Conservation (phyloP, 2,113 vertebrate species). For the Carollia perspicillata region DNA sequence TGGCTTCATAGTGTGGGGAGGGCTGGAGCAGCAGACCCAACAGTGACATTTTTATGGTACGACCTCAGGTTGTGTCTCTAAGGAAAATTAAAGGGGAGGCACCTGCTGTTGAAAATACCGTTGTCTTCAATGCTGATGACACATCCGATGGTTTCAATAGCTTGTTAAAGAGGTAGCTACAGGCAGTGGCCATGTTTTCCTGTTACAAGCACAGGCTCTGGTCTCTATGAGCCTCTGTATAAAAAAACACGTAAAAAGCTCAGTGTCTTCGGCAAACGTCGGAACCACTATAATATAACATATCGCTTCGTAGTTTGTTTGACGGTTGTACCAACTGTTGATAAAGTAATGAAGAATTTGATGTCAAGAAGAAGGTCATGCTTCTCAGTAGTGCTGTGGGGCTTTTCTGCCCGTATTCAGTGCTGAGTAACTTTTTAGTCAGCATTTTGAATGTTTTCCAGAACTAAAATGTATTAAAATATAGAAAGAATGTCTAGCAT, state of each 20-base stretch:
- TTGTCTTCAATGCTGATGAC: neutral
- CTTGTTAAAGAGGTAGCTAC: neutral
- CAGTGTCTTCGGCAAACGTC: neutral
- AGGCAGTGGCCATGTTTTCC: neutral
- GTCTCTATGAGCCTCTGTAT: neutral
- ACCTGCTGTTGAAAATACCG: neutral
- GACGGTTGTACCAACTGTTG: neutral
- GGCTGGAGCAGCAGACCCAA: neutral
- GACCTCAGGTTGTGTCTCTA: neutral
- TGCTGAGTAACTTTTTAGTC: neutral
- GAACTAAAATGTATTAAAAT: neutral
- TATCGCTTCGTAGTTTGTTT: neutral
- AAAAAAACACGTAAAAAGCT: neutral
- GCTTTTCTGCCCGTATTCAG: neutral
- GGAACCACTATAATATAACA: neutral
- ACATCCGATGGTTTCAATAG: neutral
- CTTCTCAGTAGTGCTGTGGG: neutral
- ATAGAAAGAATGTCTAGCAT: neutral
- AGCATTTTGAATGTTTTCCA: neutral
- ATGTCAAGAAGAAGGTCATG: neutral
- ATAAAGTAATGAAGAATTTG: neutral
- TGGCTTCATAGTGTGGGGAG: neutral
- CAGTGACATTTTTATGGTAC: neutral
- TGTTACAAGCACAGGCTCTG: neutral
- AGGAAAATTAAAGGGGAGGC: neutral